These are phyloP conservation scores for Xestia ashworthii DNA, from an alignment of 2,888 invertebrate species.

Conservation along the genomic window DNA sequence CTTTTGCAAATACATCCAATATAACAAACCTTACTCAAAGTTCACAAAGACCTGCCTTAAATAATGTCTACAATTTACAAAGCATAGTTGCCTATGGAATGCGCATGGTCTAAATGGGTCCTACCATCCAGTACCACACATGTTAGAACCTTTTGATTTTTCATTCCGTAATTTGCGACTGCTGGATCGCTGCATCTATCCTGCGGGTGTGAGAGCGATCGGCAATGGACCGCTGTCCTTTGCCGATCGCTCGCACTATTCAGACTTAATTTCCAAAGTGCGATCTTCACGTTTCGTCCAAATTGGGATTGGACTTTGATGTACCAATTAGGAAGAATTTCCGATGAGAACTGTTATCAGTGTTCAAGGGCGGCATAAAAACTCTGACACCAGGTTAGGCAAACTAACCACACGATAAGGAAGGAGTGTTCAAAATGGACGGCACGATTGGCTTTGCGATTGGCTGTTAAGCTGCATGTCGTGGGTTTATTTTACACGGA, in stretches of 20 bases:
- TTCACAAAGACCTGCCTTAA: too few relatives aligned
- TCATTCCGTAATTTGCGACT: background rate
- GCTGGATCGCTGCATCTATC: background rate
- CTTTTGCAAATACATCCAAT: background rate
- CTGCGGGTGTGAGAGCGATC: too few relatives aligned
- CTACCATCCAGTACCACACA: background rate
- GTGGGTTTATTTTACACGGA: too few relatives aligned
- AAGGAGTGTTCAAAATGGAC: background rate
- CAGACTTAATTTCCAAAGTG: background rate
- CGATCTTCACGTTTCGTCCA: background rate
- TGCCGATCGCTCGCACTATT: constrained; percentile 1
- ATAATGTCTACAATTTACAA: background rate
- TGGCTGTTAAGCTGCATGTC: too few relatives aligned
- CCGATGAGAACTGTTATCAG: background rate
- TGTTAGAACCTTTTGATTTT: background rate
- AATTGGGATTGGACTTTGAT: background rate
- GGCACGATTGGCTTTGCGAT: background rate
- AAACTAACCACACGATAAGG: too few relatives aligned
- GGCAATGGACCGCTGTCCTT: background rate
- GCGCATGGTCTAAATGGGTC: background rate
- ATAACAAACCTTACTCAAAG: too few relatives aligned
- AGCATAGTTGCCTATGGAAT: background rate
- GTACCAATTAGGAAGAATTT: background rate
- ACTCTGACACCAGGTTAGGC: too few relatives aligned
- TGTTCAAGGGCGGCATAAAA: too few relatives aligned